Percentiles rank a stretch among this genome's conserved stretches.
Evolutionary conservation across 92 coral and sea anemone genomes (phyloP).

Genomic region (Epizoanthus scotinus): DNA sequence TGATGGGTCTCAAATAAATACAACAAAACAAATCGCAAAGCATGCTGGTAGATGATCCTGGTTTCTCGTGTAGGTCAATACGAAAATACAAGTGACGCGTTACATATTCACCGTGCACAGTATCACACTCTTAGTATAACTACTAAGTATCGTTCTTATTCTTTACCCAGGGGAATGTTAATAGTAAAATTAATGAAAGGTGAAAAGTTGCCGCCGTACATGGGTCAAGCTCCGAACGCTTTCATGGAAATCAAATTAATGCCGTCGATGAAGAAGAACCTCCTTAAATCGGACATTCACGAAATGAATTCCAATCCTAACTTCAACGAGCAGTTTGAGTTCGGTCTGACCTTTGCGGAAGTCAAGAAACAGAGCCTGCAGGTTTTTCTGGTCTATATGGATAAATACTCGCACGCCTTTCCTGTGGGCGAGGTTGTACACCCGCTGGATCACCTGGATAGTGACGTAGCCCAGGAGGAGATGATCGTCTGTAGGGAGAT

Average conservation of each 20-base stretch:
- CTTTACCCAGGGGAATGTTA: constrained; percentile 57
- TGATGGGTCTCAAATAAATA: too few species aligned
- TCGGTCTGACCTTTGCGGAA: constrained; percentile 73
- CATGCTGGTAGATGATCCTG: too few species aligned
- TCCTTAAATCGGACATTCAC: constrained; percentile 87
- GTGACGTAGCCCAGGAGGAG: constrained; percentile 71
- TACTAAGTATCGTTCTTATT: background rate
- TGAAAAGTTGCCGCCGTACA: constrained; percentile 88
- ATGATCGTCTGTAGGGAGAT: constrained; percentile 91
- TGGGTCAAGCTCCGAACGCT: constrained; percentile 83
- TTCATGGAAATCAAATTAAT: constrained; percentile 77
- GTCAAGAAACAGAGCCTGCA: constrained; percentile 72
- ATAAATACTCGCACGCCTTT: constrained; percentile 90
- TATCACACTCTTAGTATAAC: too few species aligned
- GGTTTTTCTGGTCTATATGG: constrained; percentile 81
- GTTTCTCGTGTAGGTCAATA: background rate
- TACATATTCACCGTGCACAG: too few species aligned
- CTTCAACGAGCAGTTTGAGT: constrained; percentile 82
- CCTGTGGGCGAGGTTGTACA: constrained; percentile 85
- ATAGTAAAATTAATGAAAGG: constrained; percentile 85
- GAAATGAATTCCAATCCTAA: constrained; percentile 81
- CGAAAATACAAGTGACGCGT: too few species aligned
- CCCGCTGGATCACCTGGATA: constrained; percentile 69
- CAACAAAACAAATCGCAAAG: too few species aligned
- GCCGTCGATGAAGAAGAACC: constrained; percentile 75